Percentiles rank a stretch among this genome's conserved stretches.
Evolutionary conservation across 2,113 vertebrate species (phyloP).

Genomic region (Cairina moschata): DNA sequence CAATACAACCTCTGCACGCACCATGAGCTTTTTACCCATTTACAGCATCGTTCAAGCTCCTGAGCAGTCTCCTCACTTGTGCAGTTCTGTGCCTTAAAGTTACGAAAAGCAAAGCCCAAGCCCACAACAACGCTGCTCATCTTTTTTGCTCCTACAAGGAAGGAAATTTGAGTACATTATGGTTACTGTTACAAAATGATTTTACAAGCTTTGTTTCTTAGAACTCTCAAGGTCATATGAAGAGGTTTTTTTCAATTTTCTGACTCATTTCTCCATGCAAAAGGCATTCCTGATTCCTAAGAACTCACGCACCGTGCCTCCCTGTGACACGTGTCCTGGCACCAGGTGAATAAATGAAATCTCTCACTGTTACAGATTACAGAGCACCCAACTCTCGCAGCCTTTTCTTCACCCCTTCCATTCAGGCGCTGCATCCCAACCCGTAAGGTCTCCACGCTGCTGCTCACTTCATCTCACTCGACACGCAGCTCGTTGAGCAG

Average conservation of each 20-base stretch:
- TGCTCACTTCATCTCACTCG: background rate
- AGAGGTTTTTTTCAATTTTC: background rate
- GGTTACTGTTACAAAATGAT: background rate
- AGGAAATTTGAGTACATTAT: background rate
- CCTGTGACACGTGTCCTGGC: background rate
- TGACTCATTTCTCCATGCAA: background rate
- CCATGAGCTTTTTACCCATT: background rate
- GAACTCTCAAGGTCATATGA: rapidly evolving
- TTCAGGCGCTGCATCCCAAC: background rate
- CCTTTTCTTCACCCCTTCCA: rapidly evolving
- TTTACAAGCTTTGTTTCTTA: background rate
- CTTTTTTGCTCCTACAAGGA: background rate
- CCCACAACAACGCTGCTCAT: background rate
- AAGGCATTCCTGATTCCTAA: background rate
- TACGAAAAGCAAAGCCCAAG: background rate
- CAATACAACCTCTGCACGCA: background rate
- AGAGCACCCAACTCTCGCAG: background rate
- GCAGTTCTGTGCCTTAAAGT: background rate
- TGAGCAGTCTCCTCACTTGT: background rate
- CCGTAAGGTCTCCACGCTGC: rapidly evolving
- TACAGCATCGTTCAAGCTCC: background rate
- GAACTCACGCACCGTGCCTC: rapidly evolving
- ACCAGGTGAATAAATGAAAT: background rate
- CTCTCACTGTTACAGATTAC: background rate
- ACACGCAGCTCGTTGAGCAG: background rate